Conservation (phyloP, 2,797 vertebrate genomes). For the Gephyroberyx darwinii region DNA sequence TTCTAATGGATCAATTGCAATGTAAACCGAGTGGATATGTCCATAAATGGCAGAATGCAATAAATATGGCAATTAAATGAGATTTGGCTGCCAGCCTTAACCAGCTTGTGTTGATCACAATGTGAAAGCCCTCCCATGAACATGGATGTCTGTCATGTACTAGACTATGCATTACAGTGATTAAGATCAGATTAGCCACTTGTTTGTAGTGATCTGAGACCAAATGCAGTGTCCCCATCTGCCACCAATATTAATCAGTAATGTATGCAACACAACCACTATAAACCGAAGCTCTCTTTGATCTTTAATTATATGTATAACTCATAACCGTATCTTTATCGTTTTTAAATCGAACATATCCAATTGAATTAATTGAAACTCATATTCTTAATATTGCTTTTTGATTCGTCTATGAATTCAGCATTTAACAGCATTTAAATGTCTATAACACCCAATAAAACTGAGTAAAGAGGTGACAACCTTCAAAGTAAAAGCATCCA, state of each 20-base stretch:
- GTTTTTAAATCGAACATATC: too few relatives aligned
- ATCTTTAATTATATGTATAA: neutral
- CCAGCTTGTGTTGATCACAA: slow-evolving; percentile 24
- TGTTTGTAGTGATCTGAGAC: slow-evolving; percentile 41
- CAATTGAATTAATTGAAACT: too few relatives aligned
- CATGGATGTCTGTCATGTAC: slow-evolving; percentile 43
- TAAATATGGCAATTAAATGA: slow-evolving; percentile 61
- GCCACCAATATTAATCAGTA: slow-evolving; percentile 16
- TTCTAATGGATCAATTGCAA: slow-evolving; percentile 50
- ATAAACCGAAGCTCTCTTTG: slow-evolving; percentile 9
- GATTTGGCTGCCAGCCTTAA: slow-evolving; percentile 46
- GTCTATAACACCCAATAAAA: slow-evolving; percentile 1
- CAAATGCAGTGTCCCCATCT: slow-evolving; percentile 18
- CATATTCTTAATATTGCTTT: neutral
- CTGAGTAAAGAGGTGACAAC: neutral
- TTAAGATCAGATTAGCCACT: slow-evolving; percentile 57
- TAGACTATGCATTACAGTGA: slow-evolving; percentile 38
- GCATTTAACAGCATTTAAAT: neutral
- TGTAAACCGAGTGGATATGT: slow-evolving; percentile 35
- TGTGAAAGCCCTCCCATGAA: slow-evolving; percentile 40
- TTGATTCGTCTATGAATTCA: slow-evolving; percentile 8
- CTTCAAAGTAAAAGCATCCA: slow-evolving; percentile 19
- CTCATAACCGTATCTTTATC: neutral
- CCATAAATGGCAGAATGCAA: slow-evolving; percentile 47
- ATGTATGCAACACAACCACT: neutral